Evolutionary conservation across 2,888 invertebrate genomes (phyloP).

Genomic region (Drosophila seclusa): DNA sequence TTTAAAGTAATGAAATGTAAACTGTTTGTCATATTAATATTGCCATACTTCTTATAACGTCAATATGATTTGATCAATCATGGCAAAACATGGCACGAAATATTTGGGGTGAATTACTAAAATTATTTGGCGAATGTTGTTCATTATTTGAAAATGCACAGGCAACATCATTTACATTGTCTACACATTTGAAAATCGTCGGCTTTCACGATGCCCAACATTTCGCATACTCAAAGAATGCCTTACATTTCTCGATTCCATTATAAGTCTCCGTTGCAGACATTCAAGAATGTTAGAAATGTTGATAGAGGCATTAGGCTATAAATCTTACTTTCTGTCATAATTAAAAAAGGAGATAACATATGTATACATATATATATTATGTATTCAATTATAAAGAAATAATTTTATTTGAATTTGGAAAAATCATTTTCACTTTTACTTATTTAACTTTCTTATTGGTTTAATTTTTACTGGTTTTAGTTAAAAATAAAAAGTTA

Average conservation of each 20-base stretch:
- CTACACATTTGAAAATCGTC: rapidly evolving
- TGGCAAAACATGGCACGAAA: not conserved
- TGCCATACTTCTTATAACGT: not conserved
- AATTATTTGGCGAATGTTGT: not conserved
- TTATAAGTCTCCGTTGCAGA: not conserved
- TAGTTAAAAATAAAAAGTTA: not conserved
- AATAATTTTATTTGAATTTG: not conserved
- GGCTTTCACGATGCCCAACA: not conserved
- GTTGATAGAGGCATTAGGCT: not conserved
- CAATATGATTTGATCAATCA: not conserved
- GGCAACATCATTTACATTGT: not conserved
- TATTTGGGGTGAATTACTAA: not conserved
- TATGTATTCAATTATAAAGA: not conserved
- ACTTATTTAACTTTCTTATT: rapidly evolving
- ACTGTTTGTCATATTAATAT: not conserved
- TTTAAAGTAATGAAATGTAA: not conserved
- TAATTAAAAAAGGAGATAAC: not conserved
- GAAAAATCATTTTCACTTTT: not conserved
- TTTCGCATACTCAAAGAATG: not conserved
- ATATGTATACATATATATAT: not conserved
- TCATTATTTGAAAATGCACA: not conserved
- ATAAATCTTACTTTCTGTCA: not conserved
- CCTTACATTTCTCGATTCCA: not conserved
- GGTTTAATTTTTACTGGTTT: not conserved
- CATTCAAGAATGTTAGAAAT: not conserved